Evolutionary conservation across 1,140 invertebrate genomes (phyloP).

Genomic region (Mactra quadrangularis): DNA sequence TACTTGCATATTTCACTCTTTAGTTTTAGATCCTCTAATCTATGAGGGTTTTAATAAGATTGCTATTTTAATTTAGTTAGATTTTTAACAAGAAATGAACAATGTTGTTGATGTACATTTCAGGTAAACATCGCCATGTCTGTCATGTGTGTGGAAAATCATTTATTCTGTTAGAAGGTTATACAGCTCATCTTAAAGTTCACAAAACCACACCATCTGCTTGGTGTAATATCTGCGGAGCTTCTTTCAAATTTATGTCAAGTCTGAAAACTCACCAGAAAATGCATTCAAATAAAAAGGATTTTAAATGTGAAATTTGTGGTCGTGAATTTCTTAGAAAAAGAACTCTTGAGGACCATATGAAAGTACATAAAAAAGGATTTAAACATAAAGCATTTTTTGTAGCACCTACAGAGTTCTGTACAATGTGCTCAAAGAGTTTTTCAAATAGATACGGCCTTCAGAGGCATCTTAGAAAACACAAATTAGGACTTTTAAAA

Average conservation of each 20-base stretch:
- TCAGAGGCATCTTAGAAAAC: constrained; percentile 34
- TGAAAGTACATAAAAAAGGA: constrained; percentile 33
- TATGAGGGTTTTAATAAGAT: too few relatives aligned
- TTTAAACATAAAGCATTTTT: constrained; percentile 7
- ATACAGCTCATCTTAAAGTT: constrained; percentile 16
- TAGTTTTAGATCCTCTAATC: too few relatives aligned
- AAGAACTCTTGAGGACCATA: constrained; percentile 9
- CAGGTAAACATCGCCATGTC: constrained; percentile 20
- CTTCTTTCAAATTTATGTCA: constrained; percentile 1
- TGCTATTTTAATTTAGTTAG: too few relatives aligned
- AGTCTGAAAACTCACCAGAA: constrained; percentile 38
- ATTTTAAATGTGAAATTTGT: constrained; percentile 44
- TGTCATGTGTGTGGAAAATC: constrained; percentile 47
- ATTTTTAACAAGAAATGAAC: too few relatives aligned
- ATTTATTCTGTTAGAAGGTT: neutral
- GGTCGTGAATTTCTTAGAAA: constrained; percentile 25
- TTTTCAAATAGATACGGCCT: constrained; percentile 37
- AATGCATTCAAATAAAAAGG: constrained; percentile 34
- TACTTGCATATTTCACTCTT: too few relatives aligned
- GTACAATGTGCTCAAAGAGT: constrained; percentile 33
- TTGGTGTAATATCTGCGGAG: constrained; percentile 22
- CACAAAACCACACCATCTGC: neutral
- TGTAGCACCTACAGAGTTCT: constrained; percentile 29
- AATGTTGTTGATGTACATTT: constrained; percentile 1
- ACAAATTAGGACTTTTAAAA: constrained; percentile 29